Percentiles rank a stretch among this genome's conserved stretches.
Evolutionary conservation across 2,113 vertebrate genomes (phyloP).

Genomic region (Oryzias woworae): DNA sequence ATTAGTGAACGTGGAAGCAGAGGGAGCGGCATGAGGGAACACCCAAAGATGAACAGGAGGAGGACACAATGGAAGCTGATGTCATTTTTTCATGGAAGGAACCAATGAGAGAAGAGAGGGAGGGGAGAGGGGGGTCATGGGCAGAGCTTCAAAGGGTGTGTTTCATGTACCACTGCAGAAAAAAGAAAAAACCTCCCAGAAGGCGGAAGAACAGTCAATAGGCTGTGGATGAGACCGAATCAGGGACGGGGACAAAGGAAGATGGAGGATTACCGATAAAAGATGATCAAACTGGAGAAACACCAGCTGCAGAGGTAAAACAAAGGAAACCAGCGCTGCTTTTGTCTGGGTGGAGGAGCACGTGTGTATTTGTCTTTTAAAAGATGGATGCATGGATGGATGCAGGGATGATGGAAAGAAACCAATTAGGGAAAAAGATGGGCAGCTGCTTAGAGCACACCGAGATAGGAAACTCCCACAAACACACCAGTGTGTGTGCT

Average conservation of each 20-base stretch:
- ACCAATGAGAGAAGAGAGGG: conserved; percentile 55
- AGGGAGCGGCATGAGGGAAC: conserved; percentile 6
- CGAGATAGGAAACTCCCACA: too few species aligned
- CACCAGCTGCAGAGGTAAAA: conserved; percentile 57
- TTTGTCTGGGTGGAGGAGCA: conserved; percentile 4
- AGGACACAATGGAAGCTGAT: conserved; percentile 56
- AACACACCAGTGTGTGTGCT: too few species aligned
- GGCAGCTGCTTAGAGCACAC: too few species aligned
- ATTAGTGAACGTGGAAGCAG: conserved; percentile 12
- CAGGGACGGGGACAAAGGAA: conserved; percentile 1
- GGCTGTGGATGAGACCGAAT: conserved; percentile 10
- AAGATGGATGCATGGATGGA: too few species aligned
- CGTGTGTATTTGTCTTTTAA: not conserved
- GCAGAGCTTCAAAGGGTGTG: conserved; percentile 65
- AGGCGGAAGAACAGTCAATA: conserved; percentile 2
- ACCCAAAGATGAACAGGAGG: not conserved
- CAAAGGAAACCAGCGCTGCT: conserved; percentile 16
- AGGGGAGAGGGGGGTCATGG: conserved; percentile 44
- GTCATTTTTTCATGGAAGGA: conserved; percentile 52
- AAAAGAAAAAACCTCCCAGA: conserved; percentile 27
- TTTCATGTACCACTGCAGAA: conserved; percentile 71
- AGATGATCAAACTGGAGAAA: not conserved
- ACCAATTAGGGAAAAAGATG: too few species aligned
- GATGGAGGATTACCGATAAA: not conserved
- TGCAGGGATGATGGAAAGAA: too few species aligned